These are phyloP conservation scores for Escarpia spicata DNA, from an alignment of 2,888 invertebrate species.

Conservation along the genomic window DNA sequence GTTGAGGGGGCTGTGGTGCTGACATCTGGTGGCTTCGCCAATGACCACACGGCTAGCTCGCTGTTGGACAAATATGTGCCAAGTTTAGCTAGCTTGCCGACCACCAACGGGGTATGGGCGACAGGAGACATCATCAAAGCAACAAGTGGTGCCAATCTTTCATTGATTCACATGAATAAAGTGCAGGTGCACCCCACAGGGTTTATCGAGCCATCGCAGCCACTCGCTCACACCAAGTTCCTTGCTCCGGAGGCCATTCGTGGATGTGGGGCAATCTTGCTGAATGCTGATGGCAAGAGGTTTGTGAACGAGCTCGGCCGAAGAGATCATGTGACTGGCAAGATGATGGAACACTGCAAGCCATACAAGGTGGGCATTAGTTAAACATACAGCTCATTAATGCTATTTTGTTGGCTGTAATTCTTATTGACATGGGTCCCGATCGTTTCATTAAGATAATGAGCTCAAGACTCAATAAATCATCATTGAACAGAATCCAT, in stretches of 20 bases:
- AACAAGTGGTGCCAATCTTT: conserved; percentile 19
- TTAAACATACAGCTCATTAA: neutral
- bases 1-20: conserved; percentile 37
- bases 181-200: conserved; percentile 42
- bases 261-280: conserved; percentile 42
- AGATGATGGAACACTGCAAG: conserved; percentile 35
- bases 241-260: conserved; percentile 43
- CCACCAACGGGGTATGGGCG: conserved; percentile 45
- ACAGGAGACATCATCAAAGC: conserved; percentile 43
- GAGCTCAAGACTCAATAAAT: too few relatives aligned
- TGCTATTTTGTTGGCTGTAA: too few relatives aligned
- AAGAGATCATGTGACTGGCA: conserved; percentile 37
- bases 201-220: conserved; percentile 38
- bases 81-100: conserved; percentile 35
- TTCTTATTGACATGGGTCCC: too few relatives aligned
- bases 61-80: conserved; percentile 40
- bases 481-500: too few relatives aligned
- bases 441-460: too few relatives aligned
- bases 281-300: conserved; percentile 37
- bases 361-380: neutral
- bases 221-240: conserved; percentile 39
- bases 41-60: conserved; percentile 39
- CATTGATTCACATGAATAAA: conserved; percentile 41
- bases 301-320: conserved; percentile 42
- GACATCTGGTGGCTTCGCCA: conserved; percentile 42